phyloP scores from a whole-genome alignment of 2,113 vertebrate species.

The Sander vitreus region DNA sequence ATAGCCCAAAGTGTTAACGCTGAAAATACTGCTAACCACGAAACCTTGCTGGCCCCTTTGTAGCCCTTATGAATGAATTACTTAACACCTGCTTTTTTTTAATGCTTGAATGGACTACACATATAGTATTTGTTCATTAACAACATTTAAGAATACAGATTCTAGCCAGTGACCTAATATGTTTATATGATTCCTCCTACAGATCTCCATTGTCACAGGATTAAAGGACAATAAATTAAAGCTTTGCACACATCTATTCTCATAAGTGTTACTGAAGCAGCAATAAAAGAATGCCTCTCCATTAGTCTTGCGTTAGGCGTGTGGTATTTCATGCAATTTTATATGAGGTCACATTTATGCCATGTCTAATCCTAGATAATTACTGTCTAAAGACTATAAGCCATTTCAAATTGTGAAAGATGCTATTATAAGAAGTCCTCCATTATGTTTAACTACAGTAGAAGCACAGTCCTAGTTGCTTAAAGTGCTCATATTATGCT shows the following conservation, averaged over 20 bases:
- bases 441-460: conserved; percentile 44
- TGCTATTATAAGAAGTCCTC: conserved; percentile 57
- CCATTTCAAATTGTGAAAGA: conserved; percentile 78
- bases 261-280: conserved; percentile 59
- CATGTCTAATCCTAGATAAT: conserved; percentile 85
- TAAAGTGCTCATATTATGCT: neutral
- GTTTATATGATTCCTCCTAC: conserved; percentile 52
- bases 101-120: conserved; percentile 13
- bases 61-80: neutral
- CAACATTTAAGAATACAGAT: neutral
- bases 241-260: conserved; percentile 59
- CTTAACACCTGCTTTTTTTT: conserved; percentile 24
- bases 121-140: conserved; percentile 14
- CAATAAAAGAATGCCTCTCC: conserved; percentile 72
- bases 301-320: conserved; percentile 72
- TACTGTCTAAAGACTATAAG: conserved; percentile 77
- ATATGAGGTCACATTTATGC: conserved; percentile 77
- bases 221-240: conserved; percentile 66
- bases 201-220: conserved; percentile 49
- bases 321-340: conserved; percentile 81
- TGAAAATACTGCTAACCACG: conserved; percentile 63
- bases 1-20: conserved; percentile 25
- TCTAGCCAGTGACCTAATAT: conserved; percentile 34
- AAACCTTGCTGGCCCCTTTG: conserved; percentile 47
- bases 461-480: conserved; percentile 11